Evolutionary conservation across 1,140 invertebrate species (phyloP).

Genomic region (Lepidurus packardi): DNA sequence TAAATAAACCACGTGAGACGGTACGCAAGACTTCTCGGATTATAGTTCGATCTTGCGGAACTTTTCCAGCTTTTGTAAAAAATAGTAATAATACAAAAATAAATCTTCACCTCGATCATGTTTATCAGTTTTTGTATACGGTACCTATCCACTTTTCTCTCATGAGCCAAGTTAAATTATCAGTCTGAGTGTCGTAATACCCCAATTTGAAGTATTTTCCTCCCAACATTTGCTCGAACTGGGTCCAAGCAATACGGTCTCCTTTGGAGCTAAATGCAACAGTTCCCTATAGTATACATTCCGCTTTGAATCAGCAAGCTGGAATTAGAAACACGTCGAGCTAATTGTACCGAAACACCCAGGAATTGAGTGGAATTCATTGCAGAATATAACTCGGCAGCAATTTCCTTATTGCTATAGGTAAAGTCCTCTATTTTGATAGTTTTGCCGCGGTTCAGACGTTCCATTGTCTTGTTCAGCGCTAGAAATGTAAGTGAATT

Average conservation of each 20-base stretch:
- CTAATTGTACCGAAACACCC: constrained; percentile 83
- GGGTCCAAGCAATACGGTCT: constrained; percentile 95
- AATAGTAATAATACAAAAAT: background rate
- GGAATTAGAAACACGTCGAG: constrained; percentile 13
- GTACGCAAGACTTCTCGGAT: constrained; percentile 68
- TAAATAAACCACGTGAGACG: constrained; percentile 78
- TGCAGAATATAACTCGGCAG: constrained; percentile 90
- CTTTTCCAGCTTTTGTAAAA: constrained; percentile 57
- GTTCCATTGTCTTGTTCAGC: constrained; percentile 92
- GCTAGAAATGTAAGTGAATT: constrained; percentile 53
- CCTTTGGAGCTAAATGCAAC: constrained; percentile 95
- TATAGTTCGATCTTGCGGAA: constrained; percentile 86
- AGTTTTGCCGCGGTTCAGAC: constrained; percentile 65
- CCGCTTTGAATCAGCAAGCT: background rate
- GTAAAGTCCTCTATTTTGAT: constrained; percentile 87
- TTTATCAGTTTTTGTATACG: too few relatives aligned
- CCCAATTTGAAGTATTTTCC: constrained; percentile 92
- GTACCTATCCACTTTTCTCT: constrained; percentile 42
- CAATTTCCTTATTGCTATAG: constrained; percentile 92
- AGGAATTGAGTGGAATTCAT: constrained; percentile 96
- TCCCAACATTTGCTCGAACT: constrained; percentile 95
- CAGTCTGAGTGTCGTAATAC: constrained; percentile 90
- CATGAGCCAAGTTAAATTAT: constrained; percentile 90
- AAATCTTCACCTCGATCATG: background rate
- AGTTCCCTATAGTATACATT: constrained; percentile 61